A percentile compares a stretch with the other conserved stretches of the same genome.
phyloP scores from a whole-genome alignment of 2,888 invertebrate genomes.

The Synergus laeviventris region DNA sequence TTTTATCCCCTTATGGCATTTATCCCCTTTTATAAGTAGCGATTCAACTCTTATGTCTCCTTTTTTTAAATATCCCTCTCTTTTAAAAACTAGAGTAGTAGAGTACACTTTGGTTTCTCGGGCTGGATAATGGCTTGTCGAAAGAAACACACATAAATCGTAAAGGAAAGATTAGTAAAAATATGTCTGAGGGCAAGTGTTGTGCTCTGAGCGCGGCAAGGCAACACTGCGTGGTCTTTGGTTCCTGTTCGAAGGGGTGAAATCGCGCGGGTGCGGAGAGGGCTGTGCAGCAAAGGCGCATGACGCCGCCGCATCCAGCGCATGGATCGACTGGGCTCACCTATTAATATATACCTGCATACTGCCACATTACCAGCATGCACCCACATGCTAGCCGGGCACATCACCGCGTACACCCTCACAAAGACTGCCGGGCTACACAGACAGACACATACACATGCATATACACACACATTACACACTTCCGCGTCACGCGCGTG shows the following conservation, averaged over 20 bases:
- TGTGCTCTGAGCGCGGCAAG: conserved; percentile 68
- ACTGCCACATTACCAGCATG: conserved; percentile 45
- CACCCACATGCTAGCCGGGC: conserved; percentile 33
- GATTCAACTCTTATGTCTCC: neutral
- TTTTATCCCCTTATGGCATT: neutral
- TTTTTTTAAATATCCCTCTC: neutral
- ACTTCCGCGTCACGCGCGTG: conserved; percentile 47
- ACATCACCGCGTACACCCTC: conserved; percentile 29
- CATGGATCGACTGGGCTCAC: conserved; percentile 69
- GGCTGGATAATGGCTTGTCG: conserved; percentile 45
- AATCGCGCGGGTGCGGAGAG: conserved; percentile 44
- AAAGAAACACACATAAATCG: conserved; percentile 56
- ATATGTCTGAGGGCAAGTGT: conserved; percentile 65
- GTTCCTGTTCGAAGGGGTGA: conserved; percentile 46
- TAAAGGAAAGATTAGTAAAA: conserved; percentile 51
- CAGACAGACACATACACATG: neutral
- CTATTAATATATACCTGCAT: conserved; percentile 57
- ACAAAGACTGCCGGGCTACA: neutral
- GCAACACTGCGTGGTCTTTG: conserved; percentile 51
- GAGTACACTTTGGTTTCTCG: conserved; percentile 28
- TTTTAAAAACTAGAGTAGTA: conserved; percentile 20
- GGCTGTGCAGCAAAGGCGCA: conserved; percentile 64
- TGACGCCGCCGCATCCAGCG: conserved; percentile 69
- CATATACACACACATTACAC: conserved; percentile 20
- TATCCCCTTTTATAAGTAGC: neutral